phyloP scores from a whole-genome alignment of 2,113 vertebrate species.

The Panthera uncia region DNA sequence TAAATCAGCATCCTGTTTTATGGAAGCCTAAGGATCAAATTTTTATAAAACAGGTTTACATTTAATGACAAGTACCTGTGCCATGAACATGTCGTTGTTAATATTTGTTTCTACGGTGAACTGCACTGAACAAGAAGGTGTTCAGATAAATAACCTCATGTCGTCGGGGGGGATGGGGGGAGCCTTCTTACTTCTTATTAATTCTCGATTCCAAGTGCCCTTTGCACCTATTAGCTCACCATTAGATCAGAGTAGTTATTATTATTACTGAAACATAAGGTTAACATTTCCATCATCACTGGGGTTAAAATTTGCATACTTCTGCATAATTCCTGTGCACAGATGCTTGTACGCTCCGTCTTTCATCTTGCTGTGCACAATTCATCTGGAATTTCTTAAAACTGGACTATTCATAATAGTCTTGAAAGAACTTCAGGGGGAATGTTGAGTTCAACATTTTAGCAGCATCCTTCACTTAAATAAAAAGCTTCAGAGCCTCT shows the following conservation, averaged over 20 bases:
- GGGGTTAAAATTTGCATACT: constrained; percentile 58
- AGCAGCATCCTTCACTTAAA: constrained; percentile 64
- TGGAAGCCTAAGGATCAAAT: not conserved
- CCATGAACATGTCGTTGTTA: not conserved
- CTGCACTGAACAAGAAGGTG: not conserved
- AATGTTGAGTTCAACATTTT: constrained; percentile 63
- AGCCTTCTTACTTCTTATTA: not conserved
- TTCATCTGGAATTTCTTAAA: constrained; percentile 79
- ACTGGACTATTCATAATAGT: constrained; percentile 54
- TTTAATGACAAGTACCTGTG: not conserved
- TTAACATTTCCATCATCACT: constrained; percentile 50
- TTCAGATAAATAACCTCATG: constrained; percentile 22
- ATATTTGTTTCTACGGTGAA: constrained; percentile 31
- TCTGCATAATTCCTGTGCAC: constrained; percentile 31
- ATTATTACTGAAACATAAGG: constrained; percentile 44
- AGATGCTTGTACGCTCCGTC: constrained; percentile 41
- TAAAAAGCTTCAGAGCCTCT: constrained; percentile 57
- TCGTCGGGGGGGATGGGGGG: fast-evolving
- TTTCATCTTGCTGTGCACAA: constrained; percentile 70
- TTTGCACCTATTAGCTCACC: not conserved
- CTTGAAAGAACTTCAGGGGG: constrained; percentile 61
- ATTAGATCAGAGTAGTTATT: constrained; percentile 17
- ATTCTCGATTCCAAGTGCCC: constrained; percentile 41
- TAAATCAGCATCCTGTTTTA: not conserved
- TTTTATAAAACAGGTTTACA: constrained; percentile 33